phyloP scores from a whole-genome alignment of 1,140 invertebrate species.

The Drosophila varians region DNA sequence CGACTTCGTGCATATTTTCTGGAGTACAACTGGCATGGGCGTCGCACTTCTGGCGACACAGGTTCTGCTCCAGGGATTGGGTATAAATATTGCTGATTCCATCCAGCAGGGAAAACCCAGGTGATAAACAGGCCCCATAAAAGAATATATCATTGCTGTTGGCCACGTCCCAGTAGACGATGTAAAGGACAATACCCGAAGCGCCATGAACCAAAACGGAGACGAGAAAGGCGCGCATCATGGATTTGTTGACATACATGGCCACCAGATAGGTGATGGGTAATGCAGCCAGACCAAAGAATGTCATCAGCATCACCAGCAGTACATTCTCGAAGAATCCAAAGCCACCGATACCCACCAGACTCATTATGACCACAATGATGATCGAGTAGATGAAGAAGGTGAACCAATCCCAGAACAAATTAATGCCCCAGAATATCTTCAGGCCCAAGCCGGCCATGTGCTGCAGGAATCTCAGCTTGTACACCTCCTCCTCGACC shows the following conservation, averaged over 20 bases:
- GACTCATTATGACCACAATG: conserved; percentile 55
- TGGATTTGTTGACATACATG: conserved; percentile 48
- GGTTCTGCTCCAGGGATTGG: conserved; percentile 33
- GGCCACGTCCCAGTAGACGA: conserved; percentile 73
- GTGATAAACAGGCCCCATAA: conserved; percentile 60
- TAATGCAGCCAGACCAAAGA: conserved; percentile 57
- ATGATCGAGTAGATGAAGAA: conserved; percentile 60
- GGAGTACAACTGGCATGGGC: conserved; percentile 20
- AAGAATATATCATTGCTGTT: conserved; percentile 62
- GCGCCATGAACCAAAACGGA: conserved; percentile 60
- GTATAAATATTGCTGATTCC: conserved; percentile 70
- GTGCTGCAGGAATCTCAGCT: conserved; percentile 53
- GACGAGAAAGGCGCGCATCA: conserved; percentile 55
- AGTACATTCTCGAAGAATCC: conserved; percentile 49
- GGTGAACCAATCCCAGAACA: conserved; percentile 68
- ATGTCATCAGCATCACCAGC: conserved; percentile 44
- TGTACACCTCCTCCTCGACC: conserved; percentile 56
- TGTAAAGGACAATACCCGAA: conserved; percentile 57
- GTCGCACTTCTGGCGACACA: conserved; percentile 50
- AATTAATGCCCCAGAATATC: conserved; percentile 57
- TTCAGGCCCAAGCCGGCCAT: conserved; percentile 57
- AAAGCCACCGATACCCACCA: conserved; percentile 53
- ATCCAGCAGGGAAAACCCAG: conserved; percentile 70
- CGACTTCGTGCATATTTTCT: conserved; percentile 56
- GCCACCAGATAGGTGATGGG: conserved; percentile 67